phyloP scores from a whole-genome alignment of 1,140 invertebrate species.

The Ericerus pela region DNA sequence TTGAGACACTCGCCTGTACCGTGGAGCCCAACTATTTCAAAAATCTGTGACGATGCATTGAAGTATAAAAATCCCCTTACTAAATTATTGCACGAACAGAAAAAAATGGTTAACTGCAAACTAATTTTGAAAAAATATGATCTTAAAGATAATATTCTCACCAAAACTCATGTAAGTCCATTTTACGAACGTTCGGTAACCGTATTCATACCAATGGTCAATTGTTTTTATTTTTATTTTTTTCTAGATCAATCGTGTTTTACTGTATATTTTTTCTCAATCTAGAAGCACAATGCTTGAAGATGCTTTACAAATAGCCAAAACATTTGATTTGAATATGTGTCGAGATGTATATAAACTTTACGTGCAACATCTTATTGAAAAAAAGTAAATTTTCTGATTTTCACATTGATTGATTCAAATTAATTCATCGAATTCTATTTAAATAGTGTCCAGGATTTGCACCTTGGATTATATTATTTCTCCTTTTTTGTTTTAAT shows the following conservation, averaged over 20 bases:
- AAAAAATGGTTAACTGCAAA: background rate
- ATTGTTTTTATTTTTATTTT: background rate
- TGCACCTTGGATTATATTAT: background rate
- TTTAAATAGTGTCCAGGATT: background rate
- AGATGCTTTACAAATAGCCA: background rate
- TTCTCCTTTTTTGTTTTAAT: background rate
- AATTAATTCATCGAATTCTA: background rate
- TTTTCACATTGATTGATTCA: background rate
- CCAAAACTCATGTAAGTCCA: background rate
- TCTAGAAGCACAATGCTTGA: background rate
- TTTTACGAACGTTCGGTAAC: background rate
- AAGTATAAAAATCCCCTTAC: constrained; percentile 1
- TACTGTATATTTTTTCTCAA: background rate
- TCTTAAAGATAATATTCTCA: background rate
- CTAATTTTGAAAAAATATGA: constrained; percentile 5
- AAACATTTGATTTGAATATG: background rate
- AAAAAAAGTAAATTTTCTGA: background rate
- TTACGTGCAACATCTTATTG: background rate
- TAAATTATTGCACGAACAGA: background rate
- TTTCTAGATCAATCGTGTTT: background rate
- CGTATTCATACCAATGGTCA: background rate
- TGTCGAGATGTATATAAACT: background rate
- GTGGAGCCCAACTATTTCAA: background rate
- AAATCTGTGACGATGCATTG: background rate
- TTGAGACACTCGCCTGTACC: background rate